Evolutionary conservation across 2,888 invertebrate species (phyloP).

Genomic region (Drosophila pseudotakahashii): DNA sequence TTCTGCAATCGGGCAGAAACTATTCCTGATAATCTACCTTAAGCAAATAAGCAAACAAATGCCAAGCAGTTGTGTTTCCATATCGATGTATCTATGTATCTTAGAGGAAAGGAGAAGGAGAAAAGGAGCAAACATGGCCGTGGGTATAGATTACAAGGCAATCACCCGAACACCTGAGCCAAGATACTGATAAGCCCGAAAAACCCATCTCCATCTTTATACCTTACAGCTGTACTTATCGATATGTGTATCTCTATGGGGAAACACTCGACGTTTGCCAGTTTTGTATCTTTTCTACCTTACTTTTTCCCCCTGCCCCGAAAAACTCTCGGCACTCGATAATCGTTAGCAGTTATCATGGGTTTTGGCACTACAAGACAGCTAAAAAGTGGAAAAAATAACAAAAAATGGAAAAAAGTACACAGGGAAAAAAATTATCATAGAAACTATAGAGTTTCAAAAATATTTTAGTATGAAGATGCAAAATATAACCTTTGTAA

Average conservation of each 20-base stretch:
- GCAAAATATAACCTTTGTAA: too few species aligned
- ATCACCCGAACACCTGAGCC: slow-evolving; percentile 54
- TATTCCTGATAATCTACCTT: slow-evolving; percentile 30
- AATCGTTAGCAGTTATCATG: slow-evolving; percentile 45
- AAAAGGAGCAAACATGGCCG: slow-evolving; percentile 11
- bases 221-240: slow-evolving; percentile 3
- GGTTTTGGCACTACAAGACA: slow-evolving; percentile 45
- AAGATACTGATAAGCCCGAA: slow-evolving; percentile 51
- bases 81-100: slow-evolving; percentile 11
- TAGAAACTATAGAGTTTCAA: too few species aligned
- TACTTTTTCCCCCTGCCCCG: neutral
- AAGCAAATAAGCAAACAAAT: slow-evolving; percentile 35
- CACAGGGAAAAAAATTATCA: too few species aligned
- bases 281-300: slow-evolving; percentile 14
- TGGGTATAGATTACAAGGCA: slow-evolving; percentile 26
- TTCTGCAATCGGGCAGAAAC: slow-evolving; percentile 4
- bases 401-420: neutral
- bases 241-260: slow-evolving; percentile 11
- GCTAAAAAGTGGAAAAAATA: slow-evolving; percentile 23
- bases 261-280: neutral
- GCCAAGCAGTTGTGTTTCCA: slow-evolving; percentile 26
- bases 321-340: slow-evolving; percentile 26
- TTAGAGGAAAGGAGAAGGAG: slow-evolving; percentile 5
- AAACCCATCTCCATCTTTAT: neutral
- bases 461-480: too few species aligned